These are phyloP conservation scores for Hylaeus anthracinus DNA, from an alignment of 1,140 invertebrate species.

Conservation along the genomic window DNA sequence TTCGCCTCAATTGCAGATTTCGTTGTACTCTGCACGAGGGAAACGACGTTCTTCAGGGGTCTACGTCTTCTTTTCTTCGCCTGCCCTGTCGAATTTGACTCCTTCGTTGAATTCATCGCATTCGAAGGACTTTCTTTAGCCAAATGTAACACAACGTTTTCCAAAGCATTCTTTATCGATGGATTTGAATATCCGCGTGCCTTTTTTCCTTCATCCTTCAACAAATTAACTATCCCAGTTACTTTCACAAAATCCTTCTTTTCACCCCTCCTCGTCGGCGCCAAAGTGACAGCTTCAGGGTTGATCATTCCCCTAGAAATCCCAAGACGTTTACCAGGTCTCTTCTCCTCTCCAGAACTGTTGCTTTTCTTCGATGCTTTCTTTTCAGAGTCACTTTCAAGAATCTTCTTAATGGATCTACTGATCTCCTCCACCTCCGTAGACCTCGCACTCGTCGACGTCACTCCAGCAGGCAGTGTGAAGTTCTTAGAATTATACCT, in stretches of 20 bases:
- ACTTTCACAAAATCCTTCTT: not conserved
- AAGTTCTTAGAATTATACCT: conserved; percentile 50
- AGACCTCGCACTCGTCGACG: conserved; percentile 5
- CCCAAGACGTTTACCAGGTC: not conserved
- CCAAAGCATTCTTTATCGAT: not conserved
- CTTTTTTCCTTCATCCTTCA: not conserved
- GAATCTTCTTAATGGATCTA: conserved; percentile 41
- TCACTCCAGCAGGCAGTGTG: not conserved
- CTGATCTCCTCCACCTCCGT: conserved; percentile 32
- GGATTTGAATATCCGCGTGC: not conserved
- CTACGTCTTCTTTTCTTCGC: not conserved
- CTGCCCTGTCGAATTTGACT: not conserved
- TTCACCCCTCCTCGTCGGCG: conserved; percentile 7
- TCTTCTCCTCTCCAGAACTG: not conserved
- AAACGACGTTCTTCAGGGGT: not conserved
- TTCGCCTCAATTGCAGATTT: not conserved
- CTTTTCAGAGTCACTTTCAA: conserved; percentile 30
- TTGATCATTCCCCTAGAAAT: conserved; percentile 33
- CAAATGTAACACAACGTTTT: not conserved
- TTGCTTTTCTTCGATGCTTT: not conserved
- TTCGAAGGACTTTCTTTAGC: not conserved
- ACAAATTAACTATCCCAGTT: not conserved
- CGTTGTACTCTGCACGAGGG: not conserved
- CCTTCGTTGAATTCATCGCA: not conserved
- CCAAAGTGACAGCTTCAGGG: conserved; percentile 37